phyloP scores from a whole-genome alignment of 1,140 invertebrate genomes.

The Arctopsyche grandis region DNA sequence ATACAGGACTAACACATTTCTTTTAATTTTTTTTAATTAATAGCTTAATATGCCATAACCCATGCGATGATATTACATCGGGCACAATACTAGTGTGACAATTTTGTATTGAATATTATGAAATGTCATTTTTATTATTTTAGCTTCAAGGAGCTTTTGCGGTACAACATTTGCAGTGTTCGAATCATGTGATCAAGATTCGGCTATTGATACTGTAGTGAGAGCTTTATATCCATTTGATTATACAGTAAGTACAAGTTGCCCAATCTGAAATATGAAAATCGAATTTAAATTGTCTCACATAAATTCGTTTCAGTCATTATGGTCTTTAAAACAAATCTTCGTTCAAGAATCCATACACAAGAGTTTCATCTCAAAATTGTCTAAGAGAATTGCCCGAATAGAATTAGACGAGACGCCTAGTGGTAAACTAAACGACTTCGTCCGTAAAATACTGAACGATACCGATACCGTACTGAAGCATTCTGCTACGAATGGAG shows the following conservation, averaged over 20 bases:
- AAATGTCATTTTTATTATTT: no score
- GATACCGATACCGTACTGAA: neutral
- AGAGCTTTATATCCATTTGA: conserved; percentile 61
- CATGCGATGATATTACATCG: no score
- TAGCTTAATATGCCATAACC: no score
- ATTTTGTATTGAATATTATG: no score
- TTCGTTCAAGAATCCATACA: conserved; percentile 69
- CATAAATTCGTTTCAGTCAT: conserved; percentile 58
- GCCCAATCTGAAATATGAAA: neutral
- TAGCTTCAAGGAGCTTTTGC: no score
- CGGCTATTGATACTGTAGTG: conserved; percentile 67
- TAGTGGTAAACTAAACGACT: neutral
- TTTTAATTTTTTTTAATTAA: no score
- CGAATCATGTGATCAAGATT: conserved; percentile 70
- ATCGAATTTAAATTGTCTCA: conserved; percentile 11
- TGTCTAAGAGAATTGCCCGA: conserved; percentile 62
- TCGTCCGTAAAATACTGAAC: neutral
- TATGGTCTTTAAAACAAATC: conserved; percentile 60
- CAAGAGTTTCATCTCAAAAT: conserved; percentile 63
- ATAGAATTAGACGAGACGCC: neutral
- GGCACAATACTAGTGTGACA: no score
- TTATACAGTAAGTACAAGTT: conserved; percentile 4
- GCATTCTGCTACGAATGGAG: conserved; percentile 1
- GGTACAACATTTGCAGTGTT: conserved; percentile 65
- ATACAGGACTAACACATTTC: no score